A percentile compares a stretch with the other conserved stretches of the same genome.
phyloP scores from a whole-genome alignment of 2,797 vertebrate genomes.

The Centropyge bicolor region DNA sequence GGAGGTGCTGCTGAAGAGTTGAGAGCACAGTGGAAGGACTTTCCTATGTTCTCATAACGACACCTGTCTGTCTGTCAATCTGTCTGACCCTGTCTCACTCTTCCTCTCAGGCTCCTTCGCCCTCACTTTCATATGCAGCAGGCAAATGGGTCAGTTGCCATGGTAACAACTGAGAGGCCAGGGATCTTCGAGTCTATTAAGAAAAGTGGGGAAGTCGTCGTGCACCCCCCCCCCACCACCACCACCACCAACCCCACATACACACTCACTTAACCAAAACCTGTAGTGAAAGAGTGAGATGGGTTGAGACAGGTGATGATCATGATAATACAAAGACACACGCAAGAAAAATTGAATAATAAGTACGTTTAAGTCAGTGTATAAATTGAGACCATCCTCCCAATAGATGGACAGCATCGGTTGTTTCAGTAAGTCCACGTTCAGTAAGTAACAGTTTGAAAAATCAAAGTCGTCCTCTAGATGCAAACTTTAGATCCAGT shows the following conservation, averaged over 20 bases:
- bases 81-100: constrained; percentile 60
- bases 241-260: constrained; percentile 14
- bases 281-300: constrained; percentile 9
- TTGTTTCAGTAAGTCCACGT: not conserved
- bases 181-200: constrained; percentile 94
- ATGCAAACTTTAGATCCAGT: no score
- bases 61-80: constrained; percentile 55
- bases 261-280: constrained; percentile 42
- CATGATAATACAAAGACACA: not conserved
- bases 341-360: not conserved
- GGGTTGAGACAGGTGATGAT: constrained; percentile 4
- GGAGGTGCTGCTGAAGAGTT: constrained; percentile 39
- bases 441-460: not conserved
- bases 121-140: constrained; percentile 86
- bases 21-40: constrained; percentile 30
- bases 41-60: constrained; percentile 25
- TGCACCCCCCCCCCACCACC: constrained; percentile 12
- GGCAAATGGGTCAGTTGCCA: constrained; percentile 97
- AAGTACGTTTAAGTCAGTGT: not conserved
- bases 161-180: constrained; percentile 94
- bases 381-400: not conserved
- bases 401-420: not conserved
- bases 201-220: constrained; percentile 83
- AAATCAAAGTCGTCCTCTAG: not conserved
- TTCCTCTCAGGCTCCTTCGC: constrained; percentile 55